These are phyloP conservation scores for Hypselothyrea guttata DNA, from an alignment of 2,888 invertebrate species.

Conservation along the genomic window DNA sequence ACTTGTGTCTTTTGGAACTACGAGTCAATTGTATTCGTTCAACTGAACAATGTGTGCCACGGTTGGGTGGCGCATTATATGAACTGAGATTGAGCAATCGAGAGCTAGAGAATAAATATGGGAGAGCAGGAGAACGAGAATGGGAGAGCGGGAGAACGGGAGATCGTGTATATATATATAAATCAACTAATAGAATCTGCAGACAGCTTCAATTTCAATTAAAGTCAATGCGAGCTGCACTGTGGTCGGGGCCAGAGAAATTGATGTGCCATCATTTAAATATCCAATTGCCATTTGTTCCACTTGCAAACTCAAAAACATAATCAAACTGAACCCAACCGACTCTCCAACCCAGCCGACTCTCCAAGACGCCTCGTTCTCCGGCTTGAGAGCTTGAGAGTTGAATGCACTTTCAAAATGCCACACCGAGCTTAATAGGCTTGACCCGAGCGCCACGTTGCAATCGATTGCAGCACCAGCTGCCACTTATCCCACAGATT, in stretches of 20 bases:
- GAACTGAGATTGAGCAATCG: constrained; percentile 37
- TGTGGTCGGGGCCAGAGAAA: constrained; percentile 31
- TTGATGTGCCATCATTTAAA: constrained; percentile 72
- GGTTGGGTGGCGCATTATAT: not conserved
- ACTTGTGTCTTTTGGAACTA: constrained; percentile 3
- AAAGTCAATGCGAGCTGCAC: constrained; percentile 50
- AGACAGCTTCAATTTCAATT: constrained; percentile 76
- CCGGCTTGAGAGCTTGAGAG: constrained; percentile 1
- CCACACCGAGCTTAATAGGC: constrained; percentile 37
- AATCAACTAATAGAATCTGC: constrained; percentile 74
- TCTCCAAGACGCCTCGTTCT: not conserved
- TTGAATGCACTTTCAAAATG: constrained; percentile 44
- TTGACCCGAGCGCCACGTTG: constrained; percentile 54
- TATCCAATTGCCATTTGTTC: constrained; percentile 62
- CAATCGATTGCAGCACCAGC: too few relatives aligned
- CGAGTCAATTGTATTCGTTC: not conserved
- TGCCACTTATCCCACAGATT: too few relatives aligned
- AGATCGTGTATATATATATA: constrained; percentile 36
- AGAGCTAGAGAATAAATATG: not conserved
- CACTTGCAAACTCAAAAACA: constrained; percentile 31
- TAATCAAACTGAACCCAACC: accelerated
- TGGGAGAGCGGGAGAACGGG: not conserved
- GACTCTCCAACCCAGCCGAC: not conserved
- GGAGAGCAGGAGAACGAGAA: not conserved
- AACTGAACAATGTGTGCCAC: too few relatives aligned